A percentile compares a stretch with the other conserved stretches of the same genome.
Evolutionary conservation across 2,888 invertebrate species (phyloP).

Genomic region (Agriopis leucophaearia): DNA sequence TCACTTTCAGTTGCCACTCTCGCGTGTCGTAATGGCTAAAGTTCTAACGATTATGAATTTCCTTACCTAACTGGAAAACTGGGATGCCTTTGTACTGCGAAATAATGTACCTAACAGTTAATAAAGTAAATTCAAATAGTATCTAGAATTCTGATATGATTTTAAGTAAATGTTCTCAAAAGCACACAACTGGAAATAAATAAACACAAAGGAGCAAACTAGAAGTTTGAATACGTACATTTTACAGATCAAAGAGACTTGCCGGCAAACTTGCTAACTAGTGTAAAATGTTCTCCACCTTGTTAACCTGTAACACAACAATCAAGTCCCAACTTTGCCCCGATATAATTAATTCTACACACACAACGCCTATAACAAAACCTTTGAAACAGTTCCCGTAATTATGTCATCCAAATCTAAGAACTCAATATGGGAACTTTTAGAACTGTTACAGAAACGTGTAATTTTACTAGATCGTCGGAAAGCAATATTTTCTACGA

Average conservation of each 20-base stretch:
- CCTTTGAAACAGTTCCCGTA: slow-evolving; percentile 28
- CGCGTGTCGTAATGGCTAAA: slow-evolving; percentile 37
- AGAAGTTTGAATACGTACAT: neutral
- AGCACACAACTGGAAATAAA: no score
- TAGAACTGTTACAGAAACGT: neutral
- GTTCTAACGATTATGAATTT: slow-evolving; percentile 40
- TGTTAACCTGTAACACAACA: slow-evolving; percentile 39
- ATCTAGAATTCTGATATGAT: neutral
- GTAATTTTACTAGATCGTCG: slow-evolving; percentile 40
- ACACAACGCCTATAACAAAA: slow-evolving; percentile 30
- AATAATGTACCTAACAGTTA: slow-evolving; percentile 5
- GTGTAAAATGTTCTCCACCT: slow-evolving; percentile 29
- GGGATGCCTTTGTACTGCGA: neutral
- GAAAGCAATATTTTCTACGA: slow-evolving; percentile 54
- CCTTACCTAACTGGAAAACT: slow-evolving; percentile 11
- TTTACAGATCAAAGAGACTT: slow-evolving; percentile 19
- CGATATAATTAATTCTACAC: slow-evolving; percentile 35
- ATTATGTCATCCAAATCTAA: slow-evolving; percentile 24
- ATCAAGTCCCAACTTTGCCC: slow-evolving; percentile 29
- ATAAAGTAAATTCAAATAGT: neutral
- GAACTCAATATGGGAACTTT: neutral
- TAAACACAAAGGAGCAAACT: neutral
- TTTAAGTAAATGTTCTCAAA: slow-evolving; percentile 6
- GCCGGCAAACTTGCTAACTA: slow-evolving; percentile 11
- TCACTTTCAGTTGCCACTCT: slow-evolving; percentile 38